Evolutionary conservation across 2,797 vertebrate species (phyloP).

Genomic region (Lithobates pipiens): DNA sequence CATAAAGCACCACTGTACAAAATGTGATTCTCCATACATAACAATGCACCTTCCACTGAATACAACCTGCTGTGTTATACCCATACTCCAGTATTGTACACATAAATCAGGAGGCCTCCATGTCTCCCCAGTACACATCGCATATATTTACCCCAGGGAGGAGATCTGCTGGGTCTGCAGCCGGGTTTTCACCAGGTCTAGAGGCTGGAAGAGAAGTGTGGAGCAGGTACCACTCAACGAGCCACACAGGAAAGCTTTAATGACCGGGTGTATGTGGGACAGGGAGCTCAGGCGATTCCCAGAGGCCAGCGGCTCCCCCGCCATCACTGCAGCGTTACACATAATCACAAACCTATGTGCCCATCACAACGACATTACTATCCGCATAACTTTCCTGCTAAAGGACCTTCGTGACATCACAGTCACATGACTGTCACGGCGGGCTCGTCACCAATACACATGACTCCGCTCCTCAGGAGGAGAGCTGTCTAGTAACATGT

Average conservation of each 20-base stretch:
- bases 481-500: too few species aligned
- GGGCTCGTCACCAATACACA: too few species aligned
- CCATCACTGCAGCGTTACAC: constrained; percentile 15
- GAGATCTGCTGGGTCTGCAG: constrained; percentile 87
- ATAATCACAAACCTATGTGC: background rate
- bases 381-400: background rate
- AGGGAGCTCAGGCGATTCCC: background rate
- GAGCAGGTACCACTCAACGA: constrained; percentile 95
- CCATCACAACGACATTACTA: background rate
- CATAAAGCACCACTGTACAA: too few species aligned
- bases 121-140: background rate
- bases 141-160: constrained; percentile 77
- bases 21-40: too few species aligned
- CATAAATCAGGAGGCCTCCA: too few species aligned
- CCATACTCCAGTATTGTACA: too few species aligned
- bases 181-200: constrained; percentile 94
- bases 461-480: too few species aligned
- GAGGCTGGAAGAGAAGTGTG: constrained; percentile 92
- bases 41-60: too few species aligned
- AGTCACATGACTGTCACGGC: background rate
- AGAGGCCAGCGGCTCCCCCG: constrained; percentile 4
- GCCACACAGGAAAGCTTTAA: constrained; percentile 95
- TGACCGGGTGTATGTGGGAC: constrained; percentile 86
- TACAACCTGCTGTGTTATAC: too few species aligned
- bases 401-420: background rate